Evolutionary conservation across 64 coral and sea anemone genomes (phyloP).

Genomic region (Porites australiensis): DNA sequence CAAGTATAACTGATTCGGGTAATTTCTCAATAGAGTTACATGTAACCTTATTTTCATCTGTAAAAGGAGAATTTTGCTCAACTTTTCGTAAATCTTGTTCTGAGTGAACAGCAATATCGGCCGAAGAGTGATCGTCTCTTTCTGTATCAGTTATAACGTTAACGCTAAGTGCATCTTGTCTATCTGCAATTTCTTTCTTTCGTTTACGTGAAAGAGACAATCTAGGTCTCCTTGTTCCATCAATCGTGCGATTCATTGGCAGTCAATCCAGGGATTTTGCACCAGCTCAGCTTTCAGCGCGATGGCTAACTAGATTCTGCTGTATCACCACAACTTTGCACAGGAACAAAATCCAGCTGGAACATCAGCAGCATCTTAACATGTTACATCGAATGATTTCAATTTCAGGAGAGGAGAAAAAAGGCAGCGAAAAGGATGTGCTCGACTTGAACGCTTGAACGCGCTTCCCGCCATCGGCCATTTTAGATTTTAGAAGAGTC

Average conservation of each 20-base stretch:
- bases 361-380: not conserved
- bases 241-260: not conserved
- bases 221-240: not conserved
- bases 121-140: not conserved
- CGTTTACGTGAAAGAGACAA: slow-evolving; percentile 33
- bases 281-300: too few species aligned
- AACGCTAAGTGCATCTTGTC: not conserved
- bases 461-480: not conserved
- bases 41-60: too few species aligned
- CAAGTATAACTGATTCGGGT: not conserved
- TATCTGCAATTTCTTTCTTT: not conserved
- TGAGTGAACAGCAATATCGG: not conserved
- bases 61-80: too few species aligned
- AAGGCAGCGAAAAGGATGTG: not conserved
- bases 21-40: not conserved
- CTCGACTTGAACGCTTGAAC: not conserved
- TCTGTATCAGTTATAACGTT: not conserved
- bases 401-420: too few species aligned
- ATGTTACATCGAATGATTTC: too few species aligned
- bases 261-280: too few species aligned
- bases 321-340: not conserved
- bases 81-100: not conserved
- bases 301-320: too few species aligned
- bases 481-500: not conserved
- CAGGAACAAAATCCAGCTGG: not conserved